Conservation (phyloP, 2,797 vertebrate species). For the Syngnathus acus region DNA sequence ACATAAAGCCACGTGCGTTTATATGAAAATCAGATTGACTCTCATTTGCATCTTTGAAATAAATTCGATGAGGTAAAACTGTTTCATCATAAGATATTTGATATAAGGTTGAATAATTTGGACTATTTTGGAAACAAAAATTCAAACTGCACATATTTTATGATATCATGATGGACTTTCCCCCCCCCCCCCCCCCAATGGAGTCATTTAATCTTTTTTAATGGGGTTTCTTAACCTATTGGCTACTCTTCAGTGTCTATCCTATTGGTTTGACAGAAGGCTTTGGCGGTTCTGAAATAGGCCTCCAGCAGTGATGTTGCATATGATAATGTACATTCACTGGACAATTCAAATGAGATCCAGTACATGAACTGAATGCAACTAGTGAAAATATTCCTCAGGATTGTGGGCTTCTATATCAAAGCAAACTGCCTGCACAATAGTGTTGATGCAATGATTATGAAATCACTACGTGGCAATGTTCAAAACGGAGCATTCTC, state of each 20-base stretch:
- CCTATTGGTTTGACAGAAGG: not conserved
- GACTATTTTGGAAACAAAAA: not conserved
- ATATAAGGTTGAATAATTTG: not conserved
- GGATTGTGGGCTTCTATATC: not conserved
- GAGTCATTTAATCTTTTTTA: not conserved
- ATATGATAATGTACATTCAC: constrained; percentile 2
- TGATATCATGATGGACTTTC: not conserved
- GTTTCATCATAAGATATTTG: not conserved
- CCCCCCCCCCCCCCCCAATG: not conserved
- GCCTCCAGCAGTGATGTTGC: not conserved
- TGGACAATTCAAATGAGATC: constrained; percentile 2
- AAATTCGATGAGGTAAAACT: constrained; percentile 19
- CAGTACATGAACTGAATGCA: not conserved
- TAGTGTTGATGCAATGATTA: not conserved
- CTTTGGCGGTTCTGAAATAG: not conserved
- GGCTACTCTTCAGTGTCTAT: not conserved
- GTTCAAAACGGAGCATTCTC: not conserved
- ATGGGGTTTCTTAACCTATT: not conserved
- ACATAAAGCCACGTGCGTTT: constrained; percentile 61
- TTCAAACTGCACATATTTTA: not conserved
- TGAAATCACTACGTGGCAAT: not conserved
- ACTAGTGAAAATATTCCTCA: not conserved
- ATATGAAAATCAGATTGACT: constrained; percentile 71
- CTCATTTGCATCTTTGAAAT: constrained; percentile 71
- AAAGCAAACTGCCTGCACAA: not conserved